Percentiles rank a stretch among this genome's conserved stretches.
Conservation (phyloP, 1,140 invertebrate genomes). For the Danaus plexippus region DNA sequence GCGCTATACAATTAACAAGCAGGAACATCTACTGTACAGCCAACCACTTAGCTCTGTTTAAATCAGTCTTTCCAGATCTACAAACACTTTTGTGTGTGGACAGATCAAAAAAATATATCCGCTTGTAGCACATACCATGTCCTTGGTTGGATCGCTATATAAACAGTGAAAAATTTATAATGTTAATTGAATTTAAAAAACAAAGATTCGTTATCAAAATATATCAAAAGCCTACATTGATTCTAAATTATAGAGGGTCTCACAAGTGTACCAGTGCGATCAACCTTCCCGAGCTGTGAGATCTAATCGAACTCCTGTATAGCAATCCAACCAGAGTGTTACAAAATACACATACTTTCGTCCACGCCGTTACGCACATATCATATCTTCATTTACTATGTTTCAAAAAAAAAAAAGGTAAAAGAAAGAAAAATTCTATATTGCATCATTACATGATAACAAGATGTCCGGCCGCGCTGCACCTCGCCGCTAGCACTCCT, state of each 20-base stretch:
- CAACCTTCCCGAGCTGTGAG: no score
- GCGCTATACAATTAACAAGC: constrained; percentile 53
- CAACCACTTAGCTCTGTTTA: constrained; percentile 44
- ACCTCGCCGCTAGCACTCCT: constrained; percentile 38
- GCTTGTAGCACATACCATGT: constrained; percentile 27
- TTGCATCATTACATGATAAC: constrained; percentile 62
- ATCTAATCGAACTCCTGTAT: constrained; percentile 4
- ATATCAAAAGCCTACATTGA: no score
- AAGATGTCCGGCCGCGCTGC: constrained; percentile 41
- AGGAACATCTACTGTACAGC: constrained; percentile 60
- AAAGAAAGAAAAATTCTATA: constrained; percentile 62
- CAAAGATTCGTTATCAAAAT: no score
- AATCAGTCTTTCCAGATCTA: constrained; percentile 32
- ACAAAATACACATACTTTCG: constrained; percentile 61
- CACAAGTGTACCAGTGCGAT: no score
- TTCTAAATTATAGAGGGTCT: no score
- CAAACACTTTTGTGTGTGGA: not conserved
- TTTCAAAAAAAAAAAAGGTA: constrained; percentile 52
- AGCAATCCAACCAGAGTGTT: constrained; percentile 50
- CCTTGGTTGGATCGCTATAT: constrained; percentile 34
- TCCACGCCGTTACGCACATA: constrained; percentile 67
- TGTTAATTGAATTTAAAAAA: no score
- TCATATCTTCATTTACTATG: constrained; percentile 60
- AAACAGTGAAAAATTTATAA: not conserved
- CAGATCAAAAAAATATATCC: constrained; percentile 24